Evolutionary conservation across 2,113 vertebrate genomes (phyloP).

Genomic region (Chrysemys picta): DNA sequence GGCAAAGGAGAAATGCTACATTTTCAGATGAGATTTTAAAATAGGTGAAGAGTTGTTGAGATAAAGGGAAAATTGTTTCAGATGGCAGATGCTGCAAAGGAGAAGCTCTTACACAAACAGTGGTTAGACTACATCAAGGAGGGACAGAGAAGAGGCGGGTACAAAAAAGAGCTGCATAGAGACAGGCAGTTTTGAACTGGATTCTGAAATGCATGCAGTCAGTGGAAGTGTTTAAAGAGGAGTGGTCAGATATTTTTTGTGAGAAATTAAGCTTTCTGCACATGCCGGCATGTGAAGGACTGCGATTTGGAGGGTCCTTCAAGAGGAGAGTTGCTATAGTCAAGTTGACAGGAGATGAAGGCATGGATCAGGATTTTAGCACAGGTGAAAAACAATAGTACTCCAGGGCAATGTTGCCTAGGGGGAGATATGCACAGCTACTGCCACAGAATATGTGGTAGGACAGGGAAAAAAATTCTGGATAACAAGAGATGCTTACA

Average conservation of each 20-base stretch:
- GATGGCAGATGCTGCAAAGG: background rate
- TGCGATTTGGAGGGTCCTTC: background rate
- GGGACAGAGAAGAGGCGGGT: background rate
- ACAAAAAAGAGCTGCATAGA: background rate
- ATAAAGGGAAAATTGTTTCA: background rate
- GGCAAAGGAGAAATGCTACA: background rate
- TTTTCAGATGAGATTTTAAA: background rate
- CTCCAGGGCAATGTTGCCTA: background rate
- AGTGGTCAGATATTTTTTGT: background rate
- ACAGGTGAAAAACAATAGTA: rapidly evolving
- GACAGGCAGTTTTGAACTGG: background rate
- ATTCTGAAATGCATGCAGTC: background rate
- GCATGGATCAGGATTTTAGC: background rate
- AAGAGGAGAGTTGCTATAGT: background rate
- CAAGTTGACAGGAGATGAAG: background rate
- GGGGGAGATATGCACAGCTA: background rate
- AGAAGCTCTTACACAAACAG: background rate
- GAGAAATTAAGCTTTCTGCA: background rate
- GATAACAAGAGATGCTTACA: background rate
- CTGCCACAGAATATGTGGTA: background rate
- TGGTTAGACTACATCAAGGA: background rate
- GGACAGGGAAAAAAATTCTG: background rate
- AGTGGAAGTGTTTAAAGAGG: rapidly evolving
- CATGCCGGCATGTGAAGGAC: background rate
- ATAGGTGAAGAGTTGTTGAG: background rate